Base-by-base conservation (phyloP, 2,797 vertebrate species). In the Hoplostethus atlanticus region DNA sequence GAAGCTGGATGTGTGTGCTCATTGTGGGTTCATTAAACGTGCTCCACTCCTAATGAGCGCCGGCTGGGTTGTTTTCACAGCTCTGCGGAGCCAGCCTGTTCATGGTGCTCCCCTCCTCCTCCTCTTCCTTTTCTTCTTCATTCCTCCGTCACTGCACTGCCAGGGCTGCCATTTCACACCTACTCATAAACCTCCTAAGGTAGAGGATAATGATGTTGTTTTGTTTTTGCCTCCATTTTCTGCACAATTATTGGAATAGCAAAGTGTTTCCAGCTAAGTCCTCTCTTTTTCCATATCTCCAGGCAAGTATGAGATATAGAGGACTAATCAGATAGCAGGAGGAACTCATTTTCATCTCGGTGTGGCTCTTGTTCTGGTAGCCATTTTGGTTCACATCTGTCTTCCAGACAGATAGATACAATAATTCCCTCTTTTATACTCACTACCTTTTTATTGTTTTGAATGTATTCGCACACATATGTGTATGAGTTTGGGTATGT, bases 11-110 rank as follows among this genome's bases (percentile, higher is more conserved):
- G 69, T 77, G 73, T 88, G 84, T 80, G 91, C 90, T 92, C 90
- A 86, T 92, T 72, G 86, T 88, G 87, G 86, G 83, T 93, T 93
- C 92, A 91, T 95, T 94, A 93, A 91, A 92, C 67, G 64, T 71
- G 53, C 87, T 87, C 70, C 83, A 76, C 76, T 87, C 82, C 87
- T 94, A 94, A 94, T 92, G 89, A 93, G 91, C 80, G 79, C 87
- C 72, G 85, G 87, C 92, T 92, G 88, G 88, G 91, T 91, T 78
- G 70, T 89, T 87, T 86, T 88, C 87, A 82, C 82, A 59, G 87
- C 86, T 86, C 81, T 25, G 56, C 63, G 70, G 79, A 91, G 78
- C 79, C 73, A 59, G 79, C 60, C 77, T 79, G 64, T 86, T 85
- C 68, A 44, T 34, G 54, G 65, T 21, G 51, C 77, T 34, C 68